These are phyloP conservation scores for Resseliella maxima DNA, from an alignment of 2,888 invertebrate species.

Conservation along the genomic window DNA sequence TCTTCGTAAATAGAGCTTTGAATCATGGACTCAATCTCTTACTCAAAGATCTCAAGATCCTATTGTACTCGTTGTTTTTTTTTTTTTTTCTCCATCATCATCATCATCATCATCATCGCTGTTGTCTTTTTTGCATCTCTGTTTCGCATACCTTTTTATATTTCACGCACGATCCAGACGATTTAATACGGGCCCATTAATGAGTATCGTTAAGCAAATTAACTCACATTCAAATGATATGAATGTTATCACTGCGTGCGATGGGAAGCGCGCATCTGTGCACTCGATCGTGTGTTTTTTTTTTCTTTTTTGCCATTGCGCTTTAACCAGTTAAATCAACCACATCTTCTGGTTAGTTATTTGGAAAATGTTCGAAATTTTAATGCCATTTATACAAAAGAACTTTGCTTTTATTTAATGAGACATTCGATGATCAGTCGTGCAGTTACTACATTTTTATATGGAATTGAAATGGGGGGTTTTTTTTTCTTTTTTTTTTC, in stretches of 20 bases:
- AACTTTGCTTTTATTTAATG: not conserved
- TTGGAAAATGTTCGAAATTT: slow-evolving; percentile 52
- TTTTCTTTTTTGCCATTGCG: too few species aligned
- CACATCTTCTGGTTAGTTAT: slow-evolving; percentile 42
- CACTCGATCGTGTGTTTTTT: not conserved
- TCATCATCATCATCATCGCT: not conserved
- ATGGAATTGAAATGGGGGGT: not conserved
- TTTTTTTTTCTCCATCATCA: not conserved
- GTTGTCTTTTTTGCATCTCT: not conserved
- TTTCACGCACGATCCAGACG: slow-evolving; percentile 48
- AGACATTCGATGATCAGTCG: slow-evolving; percentile 32
- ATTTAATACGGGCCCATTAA: slow-evolving; percentile 36
- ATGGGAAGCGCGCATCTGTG: slow-evolving; percentile 4
- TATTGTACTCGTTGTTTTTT: slow-evolving; percentile 10
- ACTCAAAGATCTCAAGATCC: too few species aligned
- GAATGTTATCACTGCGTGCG: slow-evolving; percentile 54
- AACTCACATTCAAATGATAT: slow-evolving; percentile 55
- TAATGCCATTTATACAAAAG: not conserved
- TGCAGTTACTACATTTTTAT: not conserved
- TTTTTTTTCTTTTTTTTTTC: too few species aligned
- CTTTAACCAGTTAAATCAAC: too few species aligned
- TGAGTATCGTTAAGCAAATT: slow-evolving; percentile 55
- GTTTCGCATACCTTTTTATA: slow-evolving; percentile 20
- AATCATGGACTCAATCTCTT: too few species aligned
- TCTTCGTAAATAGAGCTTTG: not conserved